These are phyloP conservation scores for Lates calcarifer DNA, from an alignment of 2,113 vertebrate genomes.

Conservation along the genomic window DNA sequence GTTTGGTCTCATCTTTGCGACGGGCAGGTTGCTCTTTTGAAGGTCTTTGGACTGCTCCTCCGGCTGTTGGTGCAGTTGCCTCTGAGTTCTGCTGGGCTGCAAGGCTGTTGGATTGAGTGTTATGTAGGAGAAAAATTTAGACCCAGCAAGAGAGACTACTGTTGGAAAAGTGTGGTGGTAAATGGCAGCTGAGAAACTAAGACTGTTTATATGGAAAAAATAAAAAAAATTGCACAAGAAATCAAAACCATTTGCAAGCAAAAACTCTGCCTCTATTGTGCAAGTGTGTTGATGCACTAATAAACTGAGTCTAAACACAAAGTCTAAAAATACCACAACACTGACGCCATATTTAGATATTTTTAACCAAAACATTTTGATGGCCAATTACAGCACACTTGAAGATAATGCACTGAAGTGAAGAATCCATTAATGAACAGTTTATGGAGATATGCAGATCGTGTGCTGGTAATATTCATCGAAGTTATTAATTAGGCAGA, in stretches of 20 bases:
- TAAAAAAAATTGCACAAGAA: too few species aligned
- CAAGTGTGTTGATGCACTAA: background rate
- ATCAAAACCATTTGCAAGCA: background rate
- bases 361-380: background rate
- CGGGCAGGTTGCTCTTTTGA: constrained; percentile 88
- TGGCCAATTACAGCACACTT: background rate
- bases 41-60: constrained; percentile 82
- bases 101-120: constrained; percentile 59
- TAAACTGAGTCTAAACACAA: too few species aligned
- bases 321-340: constrained; percentile 6
- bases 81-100: constrained; percentile 86
- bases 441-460: background rate
- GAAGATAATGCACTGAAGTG: background rate
- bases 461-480: background rate
- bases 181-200: background rate
- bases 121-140: background rate
- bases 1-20: constrained; percentile 94
- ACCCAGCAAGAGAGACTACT: background rate
- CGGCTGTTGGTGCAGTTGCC: constrained; percentile 65
- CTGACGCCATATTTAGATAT: background rate
- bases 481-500: constrained; percentile 19
- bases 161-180: background rate
- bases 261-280: background rate
- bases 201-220: background rate
- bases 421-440: background rate